Evolutionary conservation across 2,888 invertebrate genomes (phyloP).

Genomic region (Limnephilus marmoratus): DNA sequence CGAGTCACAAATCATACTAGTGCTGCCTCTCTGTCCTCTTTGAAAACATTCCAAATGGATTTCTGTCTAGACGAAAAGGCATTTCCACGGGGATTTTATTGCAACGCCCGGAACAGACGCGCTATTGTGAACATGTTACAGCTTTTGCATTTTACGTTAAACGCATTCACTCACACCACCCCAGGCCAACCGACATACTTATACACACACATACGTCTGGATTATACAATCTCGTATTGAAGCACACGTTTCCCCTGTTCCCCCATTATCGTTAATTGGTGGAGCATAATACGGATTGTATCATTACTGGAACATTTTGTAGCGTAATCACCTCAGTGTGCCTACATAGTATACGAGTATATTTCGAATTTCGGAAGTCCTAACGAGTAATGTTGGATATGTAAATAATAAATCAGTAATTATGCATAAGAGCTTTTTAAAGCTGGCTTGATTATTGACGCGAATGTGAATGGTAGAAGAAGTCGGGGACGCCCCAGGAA

Average conservation of each 20-base stretch:
- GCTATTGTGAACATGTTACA: constrained; percentile 22
- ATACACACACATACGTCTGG: neutral
- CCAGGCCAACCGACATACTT: neutral
- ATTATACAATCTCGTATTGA: neutral
- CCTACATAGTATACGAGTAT: no score
- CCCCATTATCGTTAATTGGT: neutral
- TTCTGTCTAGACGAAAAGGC: constrained; percentile 53
- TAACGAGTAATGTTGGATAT: neutral
- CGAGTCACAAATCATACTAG: constrained; percentile 34
- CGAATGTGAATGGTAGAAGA: no score
- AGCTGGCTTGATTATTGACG: no score
- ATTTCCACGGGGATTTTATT: constrained; percentile 19
- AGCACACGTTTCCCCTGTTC: neutral
- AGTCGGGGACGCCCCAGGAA: no score
- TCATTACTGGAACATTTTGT: neutral
- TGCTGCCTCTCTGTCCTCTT: constrained; percentile 18
- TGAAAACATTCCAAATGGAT: constrained; percentile 48
- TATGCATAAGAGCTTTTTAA: no score
- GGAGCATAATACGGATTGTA: neutral
- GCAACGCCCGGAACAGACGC: constrained; percentile 34
- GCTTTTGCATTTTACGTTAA: neutral
- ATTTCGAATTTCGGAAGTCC: no score
- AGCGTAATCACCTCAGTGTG: neutral
- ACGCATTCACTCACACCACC: neutral
- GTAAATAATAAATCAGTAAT: no score